phyloP scores from a whole-genome alignment of 2,797 vertebrate genomes.

The Coregonus ussuriensis region DNA sequence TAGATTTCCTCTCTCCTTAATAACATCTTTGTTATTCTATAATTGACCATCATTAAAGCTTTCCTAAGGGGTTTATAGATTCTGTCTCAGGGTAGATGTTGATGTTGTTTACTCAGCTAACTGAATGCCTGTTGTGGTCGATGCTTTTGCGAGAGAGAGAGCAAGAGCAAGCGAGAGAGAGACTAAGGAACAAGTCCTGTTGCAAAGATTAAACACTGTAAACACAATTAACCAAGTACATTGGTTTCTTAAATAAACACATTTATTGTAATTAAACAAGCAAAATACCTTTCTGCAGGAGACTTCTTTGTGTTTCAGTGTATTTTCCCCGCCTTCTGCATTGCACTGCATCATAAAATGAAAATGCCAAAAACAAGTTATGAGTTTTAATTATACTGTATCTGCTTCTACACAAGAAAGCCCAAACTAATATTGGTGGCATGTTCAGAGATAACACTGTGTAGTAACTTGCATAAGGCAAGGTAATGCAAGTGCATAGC shows the following conservation, averaged over 20 bases:
- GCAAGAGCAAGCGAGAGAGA: no score
- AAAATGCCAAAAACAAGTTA: background rate
- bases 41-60: background rate
- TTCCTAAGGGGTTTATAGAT: constrained; percentile 18
- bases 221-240: constrained; percentile 3
- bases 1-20: background rate
- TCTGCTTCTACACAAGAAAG: constrained; percentile 10
- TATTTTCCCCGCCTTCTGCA: background rate
- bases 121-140: constrained; percentile 7
- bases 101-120: constrained; percentile 9
- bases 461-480: background rate
- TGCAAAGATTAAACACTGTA: constrained; percentile 6
- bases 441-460: background rate
- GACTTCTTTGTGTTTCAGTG: background rate
- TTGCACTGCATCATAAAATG: background rate
- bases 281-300: background rate
- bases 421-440: background rate
- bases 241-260: background rate
- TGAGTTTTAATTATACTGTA: constrained; percentile 3
- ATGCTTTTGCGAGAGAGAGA: background rate
- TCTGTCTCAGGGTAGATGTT: constrained; percentile 13
- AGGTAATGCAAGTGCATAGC: constrained; percentile 10
- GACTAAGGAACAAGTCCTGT: background rate
- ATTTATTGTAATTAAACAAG: background rate
- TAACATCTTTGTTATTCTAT: background rate